Percentiles rank a stretch among this genome's conserved stretches.
phyloP scores from a whole-genome alignment of 2,113 vertebrate genomes.

The Rhegmatorhina hoffmannsi region DNA sequence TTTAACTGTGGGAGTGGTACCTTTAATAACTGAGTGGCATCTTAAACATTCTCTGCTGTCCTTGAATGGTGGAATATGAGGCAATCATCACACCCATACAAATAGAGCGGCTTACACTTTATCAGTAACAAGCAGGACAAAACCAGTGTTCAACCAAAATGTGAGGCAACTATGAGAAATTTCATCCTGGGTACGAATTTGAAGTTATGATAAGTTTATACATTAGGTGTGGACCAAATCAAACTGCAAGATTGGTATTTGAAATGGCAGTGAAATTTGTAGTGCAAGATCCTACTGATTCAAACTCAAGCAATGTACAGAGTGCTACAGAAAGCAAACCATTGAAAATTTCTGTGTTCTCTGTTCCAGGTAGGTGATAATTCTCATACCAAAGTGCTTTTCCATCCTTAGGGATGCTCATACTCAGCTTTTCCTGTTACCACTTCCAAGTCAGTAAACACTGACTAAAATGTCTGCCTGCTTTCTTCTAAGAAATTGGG shows the following conservation, averaged over 20 bases:
- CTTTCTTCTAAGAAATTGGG: slow-evolving; percentile 44
- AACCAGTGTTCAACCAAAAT: not conserved
- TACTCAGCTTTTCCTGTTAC: slow-evolving; percentile 20
- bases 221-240: not conserved
- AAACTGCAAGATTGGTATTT: not conserved
- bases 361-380: not conserved
- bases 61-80: not conserved
- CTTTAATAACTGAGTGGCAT: not conserved
- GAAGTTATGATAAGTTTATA: not conserved
- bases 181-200: not conserved
- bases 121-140: not conserved
- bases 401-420: not conserved
- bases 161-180: not conserved
- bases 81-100: rapidly evolving
- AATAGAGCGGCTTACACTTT: not conserved
- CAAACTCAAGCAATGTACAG: not conserved
- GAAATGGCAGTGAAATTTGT: not conserved
- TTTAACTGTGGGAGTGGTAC: not conserved
- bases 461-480: slow-evolving; percentile 8
- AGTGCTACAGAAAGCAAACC: not conserved
- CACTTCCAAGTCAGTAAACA: slow-evolving; percentile 28
- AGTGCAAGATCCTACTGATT: not conserved
- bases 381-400: not conserved
- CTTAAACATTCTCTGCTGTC: not conserved
- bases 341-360: not conserved